phyloP scores from a whole-genome alignment of 2,113 vertebrate genomes.

The Chelonoidis abingdonii region DNA sequence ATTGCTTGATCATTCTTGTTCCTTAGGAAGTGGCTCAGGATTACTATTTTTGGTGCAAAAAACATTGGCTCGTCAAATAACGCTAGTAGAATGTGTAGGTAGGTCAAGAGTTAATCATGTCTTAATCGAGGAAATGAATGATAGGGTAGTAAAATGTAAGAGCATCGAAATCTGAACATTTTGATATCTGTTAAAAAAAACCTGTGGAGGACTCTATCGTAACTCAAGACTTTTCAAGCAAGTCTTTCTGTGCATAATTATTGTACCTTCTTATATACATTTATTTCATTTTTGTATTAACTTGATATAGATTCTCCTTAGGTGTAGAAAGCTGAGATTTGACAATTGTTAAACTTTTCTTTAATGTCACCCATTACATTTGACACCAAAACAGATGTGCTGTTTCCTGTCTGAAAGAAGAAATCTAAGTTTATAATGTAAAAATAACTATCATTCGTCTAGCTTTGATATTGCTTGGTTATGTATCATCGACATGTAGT shows the following conservation, averaged over 20 bases:
- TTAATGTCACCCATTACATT: background rate
- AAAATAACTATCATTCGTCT: background rate
- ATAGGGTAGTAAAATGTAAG: background rate
- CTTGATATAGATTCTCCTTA: background rate
- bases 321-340: background rate
- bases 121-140: background rate
- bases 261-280: too few relatives aligned
- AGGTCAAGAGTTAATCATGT: background rate
- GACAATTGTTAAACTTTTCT: background rate
- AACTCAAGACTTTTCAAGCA: background rate
- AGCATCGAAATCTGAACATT: background rate
- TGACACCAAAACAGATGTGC: background rate
- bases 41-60: background rate
- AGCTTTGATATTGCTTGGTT: background rate
- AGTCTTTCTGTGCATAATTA: background rate
- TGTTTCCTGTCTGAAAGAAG: background rate
- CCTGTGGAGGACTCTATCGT: background rate
- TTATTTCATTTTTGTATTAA: background rate
- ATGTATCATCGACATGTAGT: background rate
- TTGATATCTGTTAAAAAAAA: background rate
- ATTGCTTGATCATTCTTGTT: background rate
- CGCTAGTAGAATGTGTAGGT: fast-evolving
- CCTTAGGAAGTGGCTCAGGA: background rate
- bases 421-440: background rate
- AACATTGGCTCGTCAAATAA: background rate